Evolutionary conservation across 2,113 vertebrate species (phyloP).

Genomic region (Casuarius casuarius): DNA sequence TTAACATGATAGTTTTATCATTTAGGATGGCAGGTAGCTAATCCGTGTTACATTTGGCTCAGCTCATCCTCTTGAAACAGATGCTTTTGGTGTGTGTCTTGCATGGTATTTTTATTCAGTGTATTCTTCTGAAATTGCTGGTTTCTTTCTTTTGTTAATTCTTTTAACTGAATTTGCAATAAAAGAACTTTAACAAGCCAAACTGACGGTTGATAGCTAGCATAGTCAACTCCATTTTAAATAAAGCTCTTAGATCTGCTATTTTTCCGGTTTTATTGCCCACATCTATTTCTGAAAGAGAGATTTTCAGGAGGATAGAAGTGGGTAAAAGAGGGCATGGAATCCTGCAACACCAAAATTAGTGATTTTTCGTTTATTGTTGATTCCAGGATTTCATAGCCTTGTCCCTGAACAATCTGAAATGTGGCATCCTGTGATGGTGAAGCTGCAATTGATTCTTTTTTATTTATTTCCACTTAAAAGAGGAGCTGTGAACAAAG

Average conservation of each 20-base stretch:
- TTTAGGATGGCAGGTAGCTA: background rate
- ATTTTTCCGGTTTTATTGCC: background rate
- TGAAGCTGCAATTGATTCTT: background rate
- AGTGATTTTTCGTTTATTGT: background rate
- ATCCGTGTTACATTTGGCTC: background rate
- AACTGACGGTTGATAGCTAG: background rate
- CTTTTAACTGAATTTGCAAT: background rate
- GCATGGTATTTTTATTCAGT: rapidly evolving
- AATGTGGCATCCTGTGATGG: background rate
- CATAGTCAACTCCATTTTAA: background rate
- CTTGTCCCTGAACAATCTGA: background rate
- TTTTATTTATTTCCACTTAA: background rate
- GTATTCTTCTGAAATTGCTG: background rate
- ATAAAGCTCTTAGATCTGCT: background rate
- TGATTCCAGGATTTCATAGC: background rate
- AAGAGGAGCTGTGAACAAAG: background rate
- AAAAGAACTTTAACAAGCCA: background rate
- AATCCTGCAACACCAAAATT: background rate
- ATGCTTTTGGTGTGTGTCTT: background rate
- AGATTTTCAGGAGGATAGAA: background rate
- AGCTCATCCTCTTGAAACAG: background rate
- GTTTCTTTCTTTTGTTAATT: background rate
- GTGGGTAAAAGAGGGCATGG: background rate
- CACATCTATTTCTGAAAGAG: background rate
- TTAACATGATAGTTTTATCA: background rate